Percentiles rank a stretch among this genome's conserved stretches.
Conservation (phyloP, 2,888 invertebrate species). For the Pachliopta kotzebuea region DNA sequence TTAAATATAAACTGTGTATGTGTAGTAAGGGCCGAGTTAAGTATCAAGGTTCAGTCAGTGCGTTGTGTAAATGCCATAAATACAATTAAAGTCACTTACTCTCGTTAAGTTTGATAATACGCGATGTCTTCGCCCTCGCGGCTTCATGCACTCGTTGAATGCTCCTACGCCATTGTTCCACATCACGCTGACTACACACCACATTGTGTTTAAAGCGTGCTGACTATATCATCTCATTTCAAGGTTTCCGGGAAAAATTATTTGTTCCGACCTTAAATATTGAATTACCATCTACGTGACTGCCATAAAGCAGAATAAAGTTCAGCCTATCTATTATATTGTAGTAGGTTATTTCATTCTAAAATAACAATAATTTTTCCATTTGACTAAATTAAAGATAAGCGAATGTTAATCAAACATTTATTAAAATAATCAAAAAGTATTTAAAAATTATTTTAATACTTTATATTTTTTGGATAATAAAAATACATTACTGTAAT, state of each 20-base stretch:
- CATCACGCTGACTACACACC: slow-evolving; percentile 43
- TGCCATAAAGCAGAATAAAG: not conserved
- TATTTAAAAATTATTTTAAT: too few relatives aligned
- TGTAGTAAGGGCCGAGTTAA: slow-evolving; percentile 29
- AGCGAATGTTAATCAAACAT: too few relatives aligned
- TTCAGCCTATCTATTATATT: not conserved
- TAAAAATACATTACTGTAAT: too few relatives aligned
- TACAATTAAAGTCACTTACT: slow-evolving; percentile 77
- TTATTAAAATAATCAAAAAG: too few relatives aligned
- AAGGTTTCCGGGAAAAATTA: slow-evolving; percentile 28
- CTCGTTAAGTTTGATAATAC: slow-evolving; percentile 71
- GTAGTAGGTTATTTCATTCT: not conserved
- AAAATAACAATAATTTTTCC: not conserved
- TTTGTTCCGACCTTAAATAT: not conserved
- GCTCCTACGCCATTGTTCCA: slow-evolving; percentile 45
- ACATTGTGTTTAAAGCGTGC: slow-evolving; percentile 45
- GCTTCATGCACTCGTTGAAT: slow-evolving; percentile 31
- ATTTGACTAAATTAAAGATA: not conserved
- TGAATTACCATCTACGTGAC: not conserved
- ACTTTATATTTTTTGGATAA: too few relatives aligned
- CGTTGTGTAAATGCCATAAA: slow-evolving; percentile 69
- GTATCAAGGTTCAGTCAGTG: slow-evolving; percentile 47
- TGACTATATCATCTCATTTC: slow-evolving; percentile 30
- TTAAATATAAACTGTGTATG: slow-evolving; percentile 13
- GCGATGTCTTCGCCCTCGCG: slow-evolving; percentile 66